Percentiles rank a stretch among this genome's conserved stretches.
These are phyloP conservation scores for Scotopteryx bipunctaria DNA, from an alignment of 2,888 invertebrate species.

Conservation along the genomic window DNA sequence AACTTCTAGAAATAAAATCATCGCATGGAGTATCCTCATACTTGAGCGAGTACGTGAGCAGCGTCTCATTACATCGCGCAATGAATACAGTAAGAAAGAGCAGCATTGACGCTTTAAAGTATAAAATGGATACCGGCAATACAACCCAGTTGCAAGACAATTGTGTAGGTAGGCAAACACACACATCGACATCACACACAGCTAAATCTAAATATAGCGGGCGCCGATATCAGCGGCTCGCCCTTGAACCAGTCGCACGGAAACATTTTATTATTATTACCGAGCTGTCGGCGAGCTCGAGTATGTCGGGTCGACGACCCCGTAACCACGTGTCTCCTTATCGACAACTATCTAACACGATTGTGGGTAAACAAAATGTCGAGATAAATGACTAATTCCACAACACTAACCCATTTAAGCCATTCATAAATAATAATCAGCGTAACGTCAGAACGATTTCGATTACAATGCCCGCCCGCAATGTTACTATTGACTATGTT, in stretches of 20 bases:
- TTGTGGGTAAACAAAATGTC: conserved; percentile 80
- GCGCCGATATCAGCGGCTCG: conserved; percentile 83
- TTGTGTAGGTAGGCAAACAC: conserved; percentile 59
- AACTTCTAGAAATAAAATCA: no score
- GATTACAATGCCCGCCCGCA: conserved; percentile 54
- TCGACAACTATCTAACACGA: conserved; percentile 84
- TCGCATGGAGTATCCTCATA: no score
- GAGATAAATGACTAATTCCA: conserved; percentile 83
- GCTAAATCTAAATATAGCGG: conserved; percentile 83
- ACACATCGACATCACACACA: conserved; percentile 71
- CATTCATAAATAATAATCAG: conserved; percentile 75
- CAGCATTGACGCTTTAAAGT: conserved; percentile 26
- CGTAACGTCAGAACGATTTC: conserved; percentile 66
- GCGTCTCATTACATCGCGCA: conserved; percentile 2
- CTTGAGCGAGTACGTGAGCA: not conserved
- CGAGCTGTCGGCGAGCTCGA: conserved; percentile 82
- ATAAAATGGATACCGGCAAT: conserved; percentile 25
- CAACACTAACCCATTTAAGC: conserved; percentile 71
- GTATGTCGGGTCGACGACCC: conserved; percentile 81
- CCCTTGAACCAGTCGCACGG: conserved; percentile 84
- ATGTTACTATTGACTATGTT: conserved; percentile 40
- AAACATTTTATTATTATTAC: conserved; percentile 84
- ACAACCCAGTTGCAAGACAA: conserved; percentile 55
- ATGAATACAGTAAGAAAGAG: conserved; percentile 26
- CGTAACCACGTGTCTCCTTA: conserved; percentile 82